Conservation (phyloP, 92 coral and sea anemone genomes). For the Scolanthus callimorphus region DNA sequence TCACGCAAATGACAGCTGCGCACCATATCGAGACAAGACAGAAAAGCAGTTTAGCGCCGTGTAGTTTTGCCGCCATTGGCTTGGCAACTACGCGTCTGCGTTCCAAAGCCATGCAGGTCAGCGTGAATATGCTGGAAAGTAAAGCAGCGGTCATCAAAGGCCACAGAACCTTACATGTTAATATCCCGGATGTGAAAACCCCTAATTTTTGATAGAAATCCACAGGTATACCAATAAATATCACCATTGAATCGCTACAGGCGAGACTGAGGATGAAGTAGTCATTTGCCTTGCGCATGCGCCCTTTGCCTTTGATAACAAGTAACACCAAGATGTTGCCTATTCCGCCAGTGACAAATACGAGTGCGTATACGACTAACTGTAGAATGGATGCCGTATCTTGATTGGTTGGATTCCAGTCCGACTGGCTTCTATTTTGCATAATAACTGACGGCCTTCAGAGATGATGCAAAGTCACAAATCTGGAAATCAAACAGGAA, state of each 20-base stretch:
- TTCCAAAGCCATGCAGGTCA: conserved; percentile 79
- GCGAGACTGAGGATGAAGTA: conserved; percentile 70
- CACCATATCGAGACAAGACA: conserved; percentile 42
- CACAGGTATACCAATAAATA: conserved; percentile 58
- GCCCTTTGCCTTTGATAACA: conserved; percentile 54
- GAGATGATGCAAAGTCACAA: no score
- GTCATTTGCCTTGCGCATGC: conserved; percentile 59
- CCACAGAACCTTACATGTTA: conserved; percentile 74
- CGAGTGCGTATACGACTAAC: conserved; percentile 36
- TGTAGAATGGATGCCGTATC: no score
- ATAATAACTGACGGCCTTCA: no score
- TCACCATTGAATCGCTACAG: conserved; percentile 44
- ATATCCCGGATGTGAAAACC: conserved; percentile 38
- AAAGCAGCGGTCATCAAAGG: conserved; percentile 73
- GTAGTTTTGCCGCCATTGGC: conserved; percentile 50
- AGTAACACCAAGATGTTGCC: conserved; percentile 68
- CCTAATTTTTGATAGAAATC: conserved; percentile 58
- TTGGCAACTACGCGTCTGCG: conserved; percentile 59
- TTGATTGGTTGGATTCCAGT: no score
- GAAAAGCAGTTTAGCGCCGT: conserved; percentile 17
- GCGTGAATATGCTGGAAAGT: conserved; percentile 64
- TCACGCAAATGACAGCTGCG: conserved; percentile 52
- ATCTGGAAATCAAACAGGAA: no score
- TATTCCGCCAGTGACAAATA: conserved; percentile 56
- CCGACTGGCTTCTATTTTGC: no score